phyloP scores from a whole-genome alignment of 2,888 invertebrate genomes.

The Leptinotarsa juncta region DNA sequence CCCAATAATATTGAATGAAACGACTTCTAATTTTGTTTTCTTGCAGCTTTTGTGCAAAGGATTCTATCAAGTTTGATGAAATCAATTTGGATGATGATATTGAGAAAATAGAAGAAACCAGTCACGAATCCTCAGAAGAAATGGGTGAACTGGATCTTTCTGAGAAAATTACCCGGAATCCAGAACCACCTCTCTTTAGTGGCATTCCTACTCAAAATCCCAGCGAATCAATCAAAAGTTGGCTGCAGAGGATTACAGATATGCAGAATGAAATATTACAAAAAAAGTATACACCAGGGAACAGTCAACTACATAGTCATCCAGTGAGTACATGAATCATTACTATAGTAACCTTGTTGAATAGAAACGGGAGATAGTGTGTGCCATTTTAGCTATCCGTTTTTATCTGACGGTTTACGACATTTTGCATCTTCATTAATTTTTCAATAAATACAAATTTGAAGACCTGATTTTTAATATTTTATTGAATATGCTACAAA shows the following conservation, averaged over 20 bases:
- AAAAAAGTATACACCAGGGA: constrained; percentile 56
- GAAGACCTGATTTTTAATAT: no score
- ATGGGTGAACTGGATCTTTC: constrained; percentile 45
- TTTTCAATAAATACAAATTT: no score
- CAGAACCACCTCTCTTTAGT: constrained; percentile 43
- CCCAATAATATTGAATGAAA: not conserved
- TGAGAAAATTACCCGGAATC: constrained; percentile 32
- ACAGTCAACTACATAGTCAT: constrained; percentile 34
- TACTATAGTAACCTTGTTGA: not conserved
- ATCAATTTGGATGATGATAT: constrained; percentile 62
- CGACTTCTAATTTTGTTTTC: not conserved
- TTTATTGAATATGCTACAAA: no score
- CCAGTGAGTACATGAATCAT: constrained; percentile 28
- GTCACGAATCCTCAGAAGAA: constrained; percentile 56
- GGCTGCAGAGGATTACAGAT: constrained; percentile 81
- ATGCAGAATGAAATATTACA: constrained; percentile 73
- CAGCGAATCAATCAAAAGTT: constrained; percentile 77
- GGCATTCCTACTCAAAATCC: constrained; percentile 65
- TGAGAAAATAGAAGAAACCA: constrained; percentile 62
- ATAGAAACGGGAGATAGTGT: no score
- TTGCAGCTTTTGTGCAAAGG: constrained; percentile 25
- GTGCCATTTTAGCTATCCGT: no score
- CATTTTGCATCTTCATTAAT: no score
- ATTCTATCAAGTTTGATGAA: constrained; percentile 47
- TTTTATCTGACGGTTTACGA: no score